Evolutionary conservation across 2,113 vertebrate genomes (phyloP), one percentile per base, ranked within the genome.

Genomic region (Pogona vitticeps): DNA sequence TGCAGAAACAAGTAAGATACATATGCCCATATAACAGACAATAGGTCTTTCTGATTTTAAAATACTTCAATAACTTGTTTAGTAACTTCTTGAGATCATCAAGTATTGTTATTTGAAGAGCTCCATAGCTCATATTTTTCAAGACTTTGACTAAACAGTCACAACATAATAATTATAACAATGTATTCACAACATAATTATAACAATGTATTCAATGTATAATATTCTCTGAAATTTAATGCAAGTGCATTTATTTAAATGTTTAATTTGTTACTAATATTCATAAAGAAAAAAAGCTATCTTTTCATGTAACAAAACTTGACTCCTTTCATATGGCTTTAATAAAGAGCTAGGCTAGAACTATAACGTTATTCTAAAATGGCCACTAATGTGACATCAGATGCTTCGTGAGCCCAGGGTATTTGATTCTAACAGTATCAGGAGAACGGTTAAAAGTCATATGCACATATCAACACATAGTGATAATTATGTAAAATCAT

Each of bases 401-500:
- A 58, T 26, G 65, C 58, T 70, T 80, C 26, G 76, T 0, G 0
- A 82, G 68, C 6, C 36, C 1, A 0, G 0, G 0, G 0, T 59
- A 84, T 31, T 78, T 36, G 40, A 70, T 58, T 3, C 0, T 1
- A 67, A 18, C 20, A 28, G 38, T 42, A 68, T 0, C 0, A 72
- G 58, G 67, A 63, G 63, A 65, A 84, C 58, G 67, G 61, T 0
- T 3, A 17, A 18, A 31, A 0, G 0, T 0, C 1, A 42, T 17
- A 42, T 14, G 0, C 0, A 0, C 0, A 0, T 84, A 33, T 0
- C 0, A 0, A 1, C 70, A 0, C 4, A 2, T 72, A 65, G 36
- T 31, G 1, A 33, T 72, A 58, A 81, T 67, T 80, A 70, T 83
- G 61, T 67, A 26, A 14, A 0, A 2, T n/a, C 15, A 46, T 65